Base-by-base conservation (phyloP, 2,888 invertebrate genomes). In the Phasia obesa region DNA sequence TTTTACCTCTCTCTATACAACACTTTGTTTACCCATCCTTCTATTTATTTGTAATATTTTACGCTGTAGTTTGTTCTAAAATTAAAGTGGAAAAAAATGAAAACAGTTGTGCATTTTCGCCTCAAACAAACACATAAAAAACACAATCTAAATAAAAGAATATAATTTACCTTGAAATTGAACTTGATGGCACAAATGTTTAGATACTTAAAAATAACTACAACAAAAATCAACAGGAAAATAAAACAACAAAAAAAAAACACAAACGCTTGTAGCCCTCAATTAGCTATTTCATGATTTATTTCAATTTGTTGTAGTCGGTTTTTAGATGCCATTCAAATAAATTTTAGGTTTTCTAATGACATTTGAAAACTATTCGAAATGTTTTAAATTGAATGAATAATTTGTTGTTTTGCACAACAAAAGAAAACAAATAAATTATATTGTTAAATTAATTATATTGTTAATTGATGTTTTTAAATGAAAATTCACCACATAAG, bases 141-240 rank as follows among this genome's bases (percentile, higher is more conserved):
- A 25, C 11, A 4, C 11, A 4, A 23, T 13, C 5, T 31, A 49
- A 13, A 35, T 9, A 42, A 31, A 53, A 64, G 7, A 15, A 62
- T 25, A 35, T 17, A 49, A 60, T 67, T 77, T 57, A 57, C 77
- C 77, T 77, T 82, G 81, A 74, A 82, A 64, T 73, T 77, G 77
- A 82, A 82, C 81, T 82, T 77, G 73, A 74, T 57, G 44, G 67
- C 44, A 67, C 51, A 73, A 67, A 65, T 73, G 59, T 71, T 57
- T 15, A 23, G 3, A 51, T 49, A 21, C 4, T 17, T 17, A 67
- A 60, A 57, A 69, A 70, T n/a, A 70, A 15, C 31, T 7, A 62
- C 59, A 44, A 59, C 25, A 38, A 55, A 35, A 51, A 60, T 11
- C 17, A 7, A 42, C 21, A 73, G 57, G 35, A 49, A 65, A 38